Evolutionary conservation across 1,140 invertebrate species (phyloP), one percentile per base, ranked within the genome.

Genomic region (Drosophila ananassae): DNA sequence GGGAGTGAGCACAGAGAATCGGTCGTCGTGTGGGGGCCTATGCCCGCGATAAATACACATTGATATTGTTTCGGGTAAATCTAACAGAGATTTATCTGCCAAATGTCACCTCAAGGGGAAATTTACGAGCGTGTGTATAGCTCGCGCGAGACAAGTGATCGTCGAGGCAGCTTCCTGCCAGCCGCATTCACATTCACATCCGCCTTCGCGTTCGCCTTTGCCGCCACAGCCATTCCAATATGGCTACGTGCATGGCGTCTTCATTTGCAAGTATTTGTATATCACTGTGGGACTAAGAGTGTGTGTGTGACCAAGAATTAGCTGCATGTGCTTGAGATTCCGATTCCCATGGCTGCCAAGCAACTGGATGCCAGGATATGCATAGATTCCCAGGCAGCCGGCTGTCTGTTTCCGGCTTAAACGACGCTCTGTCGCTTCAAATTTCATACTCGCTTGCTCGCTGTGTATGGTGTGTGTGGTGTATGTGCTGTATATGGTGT

Each of bases 381-480:
- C 77, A 60, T 58, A 73, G 68, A 73, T 67, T 78, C 75, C 44
- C 51, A 68, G 66, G 37, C 66, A 48, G 71, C 55, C 78, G 63
- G 69, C 82, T 71, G 67, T 58, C 72, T 75, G 72, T 75, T 75
- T 85, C 82, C 82, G 82, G 78, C 83, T 85, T 89, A 85, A 89
- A 77, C 71, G 79, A 64, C 74, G 78, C 82, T 85, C 83, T 89
- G 82, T 89, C 82, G 83, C 82, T 85, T 85, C 78, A 77, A 82
- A 89, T 87, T 76, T 83, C 71, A 79, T 84, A 84, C 61, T 64
- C 80, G 74, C 73, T 80, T 79, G 63, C 41, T 44, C 41, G 41
- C 41, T 8, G 5, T 44, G 8, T 37, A 37, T 12, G 32, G 32
- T 32, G 32, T 10, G 8, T 10, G 9, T 32, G 32, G 32, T 32